Evolutionary conservation across 92 coral and sea anemone species (phyloP), one percentile per base, ranked within the genome.

Genomic region (Diadumene lineata): DNA sequence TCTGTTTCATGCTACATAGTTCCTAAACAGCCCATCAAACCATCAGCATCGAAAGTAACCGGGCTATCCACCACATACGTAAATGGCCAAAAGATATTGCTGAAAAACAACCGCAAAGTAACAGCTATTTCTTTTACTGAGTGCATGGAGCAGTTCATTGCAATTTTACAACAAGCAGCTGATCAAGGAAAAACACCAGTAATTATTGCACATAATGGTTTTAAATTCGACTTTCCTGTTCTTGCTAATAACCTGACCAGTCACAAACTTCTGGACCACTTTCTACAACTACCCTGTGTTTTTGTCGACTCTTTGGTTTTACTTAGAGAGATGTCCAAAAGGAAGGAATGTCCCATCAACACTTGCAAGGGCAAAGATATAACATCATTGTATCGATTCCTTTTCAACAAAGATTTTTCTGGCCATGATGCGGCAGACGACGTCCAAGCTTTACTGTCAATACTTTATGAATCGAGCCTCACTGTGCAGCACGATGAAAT

Each of bases 201-300:
- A 38, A 73, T 76, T 25, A 69, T 83, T 25, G 84, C 60, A 24
- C 79, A 83, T 34, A 78, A 78, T 38, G 77, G 84, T 26, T 53
- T 64, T 21, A 50, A 56, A 23, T 83, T 83, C 48, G 84, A 83
- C 50, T 64, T 75, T 21, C 83, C 84, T 10, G 23, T 56, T 4
- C 25, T 56, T 11, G 25, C 25, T 8, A 56, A 56, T 56, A 4
- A 18, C 9, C 25, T 56, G 9, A 56, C 10, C 9, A 8, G 6
- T 18, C 25, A 56, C 23, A 17, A 17, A 8, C 51, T 44, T 17
- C 51, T 44, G n/a, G n/a, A n/a, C n/a, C n/a, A n/a, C n/a, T 17
- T 44, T 17, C 51, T 44, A 17, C 51, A 44, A 44, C 17, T 44
- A 17, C 9, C 9, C 17, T 9, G 9, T 17, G 17, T 9, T 9